phyloP scores from a whole-genome alignment of 2,888 invertebrate genomes.

The Hirtodrosophila confusa region DNA sequence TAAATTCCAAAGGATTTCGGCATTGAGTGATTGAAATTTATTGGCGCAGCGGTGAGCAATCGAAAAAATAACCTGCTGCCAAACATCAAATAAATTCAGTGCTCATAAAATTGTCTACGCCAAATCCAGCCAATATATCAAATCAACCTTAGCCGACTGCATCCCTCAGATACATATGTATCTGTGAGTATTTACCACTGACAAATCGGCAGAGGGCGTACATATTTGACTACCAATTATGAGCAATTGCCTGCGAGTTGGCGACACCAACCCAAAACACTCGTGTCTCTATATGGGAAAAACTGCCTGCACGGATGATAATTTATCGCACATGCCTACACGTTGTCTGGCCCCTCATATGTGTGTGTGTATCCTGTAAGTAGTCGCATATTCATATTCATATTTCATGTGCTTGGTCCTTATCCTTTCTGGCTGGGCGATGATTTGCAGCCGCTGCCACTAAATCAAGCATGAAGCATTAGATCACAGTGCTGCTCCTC shows the following conservation, averaged over 20 bases:
- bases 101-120: slow-evolving; percentile 78
- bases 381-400: slow-evolving; percentile 60
- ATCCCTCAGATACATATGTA: slow-evolving; percentile 2
- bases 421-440: slow-evolving; percentile 66
- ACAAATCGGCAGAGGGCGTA: slow-evolving; percentile 46
- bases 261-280: slow-evolving; percentile 50
- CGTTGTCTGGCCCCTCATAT: slow-evolving; percentile 52
- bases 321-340: slow-evolving; percentile 83
- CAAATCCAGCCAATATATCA: slow-evolving; percentile 76
- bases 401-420: slow-evolving; percentile 45
- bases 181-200: slow-evolving; percentile 24
- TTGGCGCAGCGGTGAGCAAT: slow-evolving; percentile 43
- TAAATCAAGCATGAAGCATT: slow-evolving; percentile 80
- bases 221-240: slow-evolving; percentile 72
- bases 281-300: slow-evolving; percentile 13
- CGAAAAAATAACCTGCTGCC: slow-evolving; percentile 50
- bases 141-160: slow-evolving; percentile 46
- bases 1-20: slow-evolving; percentile 71
- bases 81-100: slow-evolving; percentile 73
- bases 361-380: slow-evolving; percentile 8
- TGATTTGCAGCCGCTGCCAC: slow-evolving; percentile 83
- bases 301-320: slow-evolving; percentile 56
- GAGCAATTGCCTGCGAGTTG: slow-evolving; percentile 67
- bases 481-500: slow-evolving; percentile 63
- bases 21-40: slow-evolving; percentile 62